Base-by-base conservation (phyloP, 2,113 vertebrate species). In the cat (Felis catus) region DNA sequence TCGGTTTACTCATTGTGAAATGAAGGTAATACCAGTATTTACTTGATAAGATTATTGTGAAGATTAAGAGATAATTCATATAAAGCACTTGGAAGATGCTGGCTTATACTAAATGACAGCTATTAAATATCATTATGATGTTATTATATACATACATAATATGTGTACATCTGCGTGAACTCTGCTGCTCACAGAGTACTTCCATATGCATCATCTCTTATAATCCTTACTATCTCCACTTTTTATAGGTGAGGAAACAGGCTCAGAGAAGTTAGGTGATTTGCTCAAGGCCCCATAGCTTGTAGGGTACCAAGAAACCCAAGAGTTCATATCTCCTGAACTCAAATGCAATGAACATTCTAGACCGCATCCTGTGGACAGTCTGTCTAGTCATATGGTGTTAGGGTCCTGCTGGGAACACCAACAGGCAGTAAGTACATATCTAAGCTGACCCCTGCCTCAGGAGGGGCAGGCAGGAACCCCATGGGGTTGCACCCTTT, bases 121-220 rank as follows among this genome's bases (percentile, higher is more conserved):
- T 96, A 87, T 98, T 96, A 97, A 91, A 55, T 93, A 68, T 97
- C 18, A 84, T 95, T 86, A 94, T 71, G 61, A 39, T 45, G 21
- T 53, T 83, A 66, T 79, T 83, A 68, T 39, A n/a, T 8, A 79
- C 55, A 58, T 21, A 53, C 48, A 36, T 68, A 78, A 95, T 92
- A 65, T 95, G 68, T 91, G 25, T 74, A 31, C 23, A 33, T 23
- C 25, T 84, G 0, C 21, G n/a, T 73, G 58, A n/a, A 76, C 61
- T 45, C 23, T 36, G 5, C 79, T 81, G 65, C 70, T 90, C 81
- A 88, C 65, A 41, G 71, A 33, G 71, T 45, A 88, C 51, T 95
- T 95, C 87, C 5, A 25, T 33, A 23, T 82, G n/a, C 41, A 63
- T 51, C 53, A 48, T 88, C 51, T 63, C 71, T 61, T 39, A 5